Percentiles rank a stretch among this genome's conserved stretches.
Evolutionary conservation across 2,888 invertebrate species (phyloP).

Genomic region (Scaptomyza polygonia): DNA sequence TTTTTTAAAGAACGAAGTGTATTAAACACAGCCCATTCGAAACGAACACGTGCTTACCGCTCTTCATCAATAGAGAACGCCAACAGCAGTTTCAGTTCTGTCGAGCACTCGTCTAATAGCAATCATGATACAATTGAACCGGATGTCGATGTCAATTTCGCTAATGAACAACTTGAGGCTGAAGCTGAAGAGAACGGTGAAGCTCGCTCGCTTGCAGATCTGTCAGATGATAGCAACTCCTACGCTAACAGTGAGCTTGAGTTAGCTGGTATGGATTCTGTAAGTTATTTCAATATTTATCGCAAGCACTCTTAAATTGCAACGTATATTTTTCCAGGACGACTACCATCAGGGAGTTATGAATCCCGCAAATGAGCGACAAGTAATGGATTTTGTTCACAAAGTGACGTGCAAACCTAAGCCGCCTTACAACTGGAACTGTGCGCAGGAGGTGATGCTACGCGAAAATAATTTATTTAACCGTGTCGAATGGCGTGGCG

Average conservation of each 20-base stretch:
- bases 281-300: constrained; percentile 28
- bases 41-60: constrained; percentile 46
- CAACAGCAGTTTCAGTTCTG: constrained; percentile 3
- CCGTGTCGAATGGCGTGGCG: constrained; percentile 72
- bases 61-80: background rate
- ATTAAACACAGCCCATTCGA: constrained; percentile 1
- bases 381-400: constrained; percentile 46
- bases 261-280: constrained; percentile 37
- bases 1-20: no score
- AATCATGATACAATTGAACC: constrained; percentile 9
- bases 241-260: constrained; percentile 15
- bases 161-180: background rate
- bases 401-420: constrained; percentile 75
- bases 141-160: constrained; percentile 11
- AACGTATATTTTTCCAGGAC: constrained; percentile 29
- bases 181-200: constrained; percentile 11
- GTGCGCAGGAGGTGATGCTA: constrained; percentile 71
- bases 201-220: constrained; percentile 17
- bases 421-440: constrained; percentile 78
- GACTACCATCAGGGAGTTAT: constrained; percentile 32
- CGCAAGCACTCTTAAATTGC: background rate
- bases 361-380: constrained; percentile 22
- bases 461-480: constrained; percentile 76
- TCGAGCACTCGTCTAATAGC: background rate
- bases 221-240: constrained; percentile 33